phyloP scores from a whole-genome alignment of 2,113 vertebrate genomes.

The Otocyon megalotis region DNA sequence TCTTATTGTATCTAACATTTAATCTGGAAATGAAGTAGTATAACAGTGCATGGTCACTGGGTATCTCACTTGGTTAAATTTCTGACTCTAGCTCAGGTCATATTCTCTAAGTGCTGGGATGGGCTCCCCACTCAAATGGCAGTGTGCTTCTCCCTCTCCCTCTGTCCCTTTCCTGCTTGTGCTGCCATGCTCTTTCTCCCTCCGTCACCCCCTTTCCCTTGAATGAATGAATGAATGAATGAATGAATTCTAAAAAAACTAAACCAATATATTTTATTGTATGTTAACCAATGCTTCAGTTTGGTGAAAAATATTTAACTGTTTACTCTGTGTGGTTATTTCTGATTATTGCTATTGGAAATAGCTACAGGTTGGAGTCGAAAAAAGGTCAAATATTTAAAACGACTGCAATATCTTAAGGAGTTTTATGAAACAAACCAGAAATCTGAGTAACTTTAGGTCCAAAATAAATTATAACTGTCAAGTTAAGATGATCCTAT shows the following conservation, averaged over 20 bases:
- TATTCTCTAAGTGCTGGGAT: background rate
- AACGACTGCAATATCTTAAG: background rate
- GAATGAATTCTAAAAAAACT: background rate
- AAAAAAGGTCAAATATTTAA: background rate
- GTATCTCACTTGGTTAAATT: background rate
- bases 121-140: background rate
- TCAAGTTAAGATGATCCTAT: background rate
- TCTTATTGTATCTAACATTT: background rate
- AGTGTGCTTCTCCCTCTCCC: background rate
- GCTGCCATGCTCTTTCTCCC: background rate
- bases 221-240: background rate
- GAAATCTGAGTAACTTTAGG: background rate
- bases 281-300: background rate
- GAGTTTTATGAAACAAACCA: background rate
- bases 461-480: background rate
- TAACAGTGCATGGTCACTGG: background rate
- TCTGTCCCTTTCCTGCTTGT: background rate
- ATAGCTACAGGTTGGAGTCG: background rate
- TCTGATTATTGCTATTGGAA: background rate
- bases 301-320: background rate
- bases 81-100: background rate
- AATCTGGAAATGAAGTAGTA: background rate
- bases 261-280: background rate
- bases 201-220: fast-evolving
- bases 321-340: background rate